Evolutionary conservation across 2,888 invertebrate species (phyloP).

Genomic region (Ephialtes manifestator): DNA sequence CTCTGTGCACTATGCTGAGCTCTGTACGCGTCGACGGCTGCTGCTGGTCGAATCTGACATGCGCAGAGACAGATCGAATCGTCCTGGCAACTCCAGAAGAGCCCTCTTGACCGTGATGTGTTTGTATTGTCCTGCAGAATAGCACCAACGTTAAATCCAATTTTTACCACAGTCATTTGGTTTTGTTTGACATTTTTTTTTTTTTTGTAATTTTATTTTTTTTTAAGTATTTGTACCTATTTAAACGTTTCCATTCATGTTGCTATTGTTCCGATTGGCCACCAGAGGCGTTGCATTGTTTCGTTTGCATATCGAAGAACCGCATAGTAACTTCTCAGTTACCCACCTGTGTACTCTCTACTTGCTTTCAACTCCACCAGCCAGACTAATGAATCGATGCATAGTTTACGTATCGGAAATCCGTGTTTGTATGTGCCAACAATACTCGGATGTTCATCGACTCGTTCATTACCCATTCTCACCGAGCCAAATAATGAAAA

Average conservation of each 20-base stretch:
- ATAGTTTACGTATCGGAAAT: constrained; percentile 55
- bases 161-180: not conserved
- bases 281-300: not conserved
- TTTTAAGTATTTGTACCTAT: not conserved
- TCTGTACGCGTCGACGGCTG: constrained; percentile 48
- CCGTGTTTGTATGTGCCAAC: constrained; percentile 13
- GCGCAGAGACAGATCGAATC: constrained; percentile 77
- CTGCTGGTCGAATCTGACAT: constrained; percentile 77
- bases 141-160: not conserved
- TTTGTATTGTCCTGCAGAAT: constrained; percentile 7
- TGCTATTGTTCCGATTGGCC: not conserved
- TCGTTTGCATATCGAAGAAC: constrained; percentile 17
- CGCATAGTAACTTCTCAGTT: constrained; percentile 29
- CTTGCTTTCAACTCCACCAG: not conserved
- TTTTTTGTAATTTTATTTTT: too few relatives aligned
- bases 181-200: too few relatives aligned
- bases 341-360: not conserved
- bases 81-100: constrained; percentile 75
- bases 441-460: constrained; percentile 42
- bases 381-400: constrained; percentile 51
- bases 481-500: constrained; percentile 58
- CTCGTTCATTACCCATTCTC: constrained; percentile 54
- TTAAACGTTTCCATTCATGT: not conserved
- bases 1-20: constrained; percentile 54
- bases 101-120: constrained; percentile 38